Evolutionary conservation across 2,113 vertebrate genomes (phyloP).

Genomic region (Eleginops maclovinus): DNA sequence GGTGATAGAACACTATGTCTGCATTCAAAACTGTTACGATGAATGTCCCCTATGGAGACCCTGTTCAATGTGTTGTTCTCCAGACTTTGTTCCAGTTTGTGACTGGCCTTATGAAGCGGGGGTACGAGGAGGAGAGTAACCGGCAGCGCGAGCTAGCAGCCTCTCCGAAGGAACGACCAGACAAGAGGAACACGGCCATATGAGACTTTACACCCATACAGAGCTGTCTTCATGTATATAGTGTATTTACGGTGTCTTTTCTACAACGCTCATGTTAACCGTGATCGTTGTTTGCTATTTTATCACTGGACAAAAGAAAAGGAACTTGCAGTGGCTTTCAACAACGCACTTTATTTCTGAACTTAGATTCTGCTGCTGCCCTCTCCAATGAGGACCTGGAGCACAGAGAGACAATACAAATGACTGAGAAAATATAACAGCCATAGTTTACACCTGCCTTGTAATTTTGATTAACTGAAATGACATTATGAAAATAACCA

Average conservation of each 20-base stretch:
- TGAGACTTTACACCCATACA: slow-evolving; percentile 50
- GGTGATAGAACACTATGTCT: background rate
- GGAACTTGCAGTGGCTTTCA: slow-evolving; percentile 22
- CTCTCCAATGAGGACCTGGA: background rate
- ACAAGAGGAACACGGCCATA: slow-evolving; percentile 78
- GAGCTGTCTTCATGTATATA: slow-evolving; percentile 67
- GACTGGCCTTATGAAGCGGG: slow-evolving; percentile 80
- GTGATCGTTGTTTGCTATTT: slow-evolving; percentile 6
- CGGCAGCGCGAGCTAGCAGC: slow-evolving; percentile 41
- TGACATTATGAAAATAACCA: slow-evolving; percentile 18
- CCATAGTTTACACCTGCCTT: slow-evolving; percentile 23
- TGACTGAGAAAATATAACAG: slow-evolving; percentile 19
- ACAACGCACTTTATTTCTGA: slow-evolving; percentile 73
- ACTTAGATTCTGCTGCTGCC: slow-evolving; percentile 44
- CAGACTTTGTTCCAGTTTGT: slow-evolving; percentile 83
- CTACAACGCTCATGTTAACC: slow-evolving; percentile 33
- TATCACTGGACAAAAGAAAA: slow-evolving; percentile 5
- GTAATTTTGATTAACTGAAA: slow-evolving; percentile 37
- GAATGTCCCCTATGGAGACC: background rate
- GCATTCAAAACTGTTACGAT: background rate
- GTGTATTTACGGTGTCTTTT: slow-evolving; percentile 59
- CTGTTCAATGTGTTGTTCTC: slow-evolving; percentile 7
- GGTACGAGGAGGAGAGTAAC: slow-evolving; percentile 78
- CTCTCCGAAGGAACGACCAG: slow-evolving; percentile 74
- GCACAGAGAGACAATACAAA: slow-evolving; percentile 14